Evolutionary conservation across 2,888 invertebrate genomes (phyloP).

Genomic region (Argyra leucocephala): DNA sequence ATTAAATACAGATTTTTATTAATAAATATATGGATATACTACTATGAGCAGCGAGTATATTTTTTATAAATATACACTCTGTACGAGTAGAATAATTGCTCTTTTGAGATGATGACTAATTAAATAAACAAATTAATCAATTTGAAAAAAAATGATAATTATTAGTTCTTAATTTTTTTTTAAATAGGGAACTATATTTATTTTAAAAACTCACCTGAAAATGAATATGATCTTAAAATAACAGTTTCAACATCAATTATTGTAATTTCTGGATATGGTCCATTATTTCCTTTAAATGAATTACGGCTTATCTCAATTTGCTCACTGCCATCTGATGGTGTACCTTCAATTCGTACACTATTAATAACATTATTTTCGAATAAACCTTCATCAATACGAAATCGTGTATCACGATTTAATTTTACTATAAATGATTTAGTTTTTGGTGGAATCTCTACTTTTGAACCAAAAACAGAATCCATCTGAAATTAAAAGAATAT

Average conservation of each 20-base stretch:
- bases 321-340: constrained; percentile 26
- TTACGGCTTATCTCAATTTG: constrained; percentile 36
- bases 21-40: too few species aligned
- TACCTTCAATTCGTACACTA: constrained; percentile 34
- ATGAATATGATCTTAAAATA: constrained; percentile 32
- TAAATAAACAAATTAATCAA: too few species aligned
- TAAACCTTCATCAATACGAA: constrained; percentile 32
- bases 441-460: constrained; percentile 30
- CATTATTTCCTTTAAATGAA: constrained; percentile 35
- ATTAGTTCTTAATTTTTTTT: too few species aligned
- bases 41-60: too few species aligned
- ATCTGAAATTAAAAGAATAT: constrained; percentile 15
- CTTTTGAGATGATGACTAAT: too few species aligned
- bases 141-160: too few species aligned
- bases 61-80: too few species aligned
- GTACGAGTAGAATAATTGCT: too few species aligned
- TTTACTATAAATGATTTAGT: constrained; percentile 31
- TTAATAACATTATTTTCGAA: constrained; percentile 35
- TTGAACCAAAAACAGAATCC: constrained; percentile 29
- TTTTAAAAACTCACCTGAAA: constrained; percentile 35
- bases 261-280: constrained; percentile 38
- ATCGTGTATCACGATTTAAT: constrained; percentile 28
- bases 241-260: constrained; percentile 33
- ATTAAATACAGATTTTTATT: too few species aligned
- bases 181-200: too few species aligned